phyloP scores from a whole-genome alignment of 2,888 invertebrate genomes.

The Salticus scenicus region DNA sequence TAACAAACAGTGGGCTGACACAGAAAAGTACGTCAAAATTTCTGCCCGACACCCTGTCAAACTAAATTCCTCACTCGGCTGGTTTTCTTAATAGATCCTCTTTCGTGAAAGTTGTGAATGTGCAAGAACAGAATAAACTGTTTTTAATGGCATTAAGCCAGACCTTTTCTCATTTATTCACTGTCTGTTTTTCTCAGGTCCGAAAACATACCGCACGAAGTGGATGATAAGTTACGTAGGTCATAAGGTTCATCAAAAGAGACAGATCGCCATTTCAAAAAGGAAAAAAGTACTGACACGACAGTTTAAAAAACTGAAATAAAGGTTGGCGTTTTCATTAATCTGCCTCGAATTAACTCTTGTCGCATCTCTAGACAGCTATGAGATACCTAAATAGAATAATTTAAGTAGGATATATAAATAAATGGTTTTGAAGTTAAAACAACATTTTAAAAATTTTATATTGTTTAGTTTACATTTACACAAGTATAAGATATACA shows the following conservation, averaged over 20 bases:
- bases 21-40: constrained; percentile 3
- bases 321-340: not conserved
- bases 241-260: not conserved
- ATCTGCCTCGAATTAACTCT: not conserved
- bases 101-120: constrained; percentile 7
- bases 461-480: too few species aligned
- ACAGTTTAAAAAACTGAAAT: not conserved
- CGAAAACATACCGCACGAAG: not conserved
- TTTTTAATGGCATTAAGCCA: constrained; percentile 51
- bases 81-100: not conserved
- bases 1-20: constrained; percentile 19
- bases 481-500: too few species aligned
- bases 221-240: not conserved
- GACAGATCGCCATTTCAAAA: not conserved
- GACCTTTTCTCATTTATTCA: constrained; percentile 46
- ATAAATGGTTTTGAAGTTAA: too few species aligned
- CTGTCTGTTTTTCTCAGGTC: constrained; percentile 31
- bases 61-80: constrained; percentile 22
- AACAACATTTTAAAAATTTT: too few species aligned
- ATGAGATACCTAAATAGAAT: not conserved
- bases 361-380: not conserved
- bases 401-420: too few species aligned
- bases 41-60: not conserved
- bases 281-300: not conserved
- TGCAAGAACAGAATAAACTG: constrained; percentile 1